phyloP scores from a whole-genome alignment of 2,888 invertebrate species.

The Palloptera scutellata region DNA sequence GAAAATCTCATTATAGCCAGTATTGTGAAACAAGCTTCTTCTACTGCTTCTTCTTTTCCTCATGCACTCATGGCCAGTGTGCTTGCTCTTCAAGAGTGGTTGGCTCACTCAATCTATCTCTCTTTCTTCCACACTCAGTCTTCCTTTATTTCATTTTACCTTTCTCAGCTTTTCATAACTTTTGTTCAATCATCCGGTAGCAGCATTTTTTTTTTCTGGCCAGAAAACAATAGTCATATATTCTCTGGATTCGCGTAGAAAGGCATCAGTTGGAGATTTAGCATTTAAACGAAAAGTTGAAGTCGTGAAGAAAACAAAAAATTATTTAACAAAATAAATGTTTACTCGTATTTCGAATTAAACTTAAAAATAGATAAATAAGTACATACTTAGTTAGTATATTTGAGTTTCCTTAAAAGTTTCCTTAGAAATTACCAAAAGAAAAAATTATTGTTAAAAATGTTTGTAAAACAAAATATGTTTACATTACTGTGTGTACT shows the following conservation, averaged over 20 bases:
- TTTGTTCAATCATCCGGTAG: conserved; percentile 31
- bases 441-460: conserved; percentile 28
- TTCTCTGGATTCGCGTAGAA: conserved; percentile 45
- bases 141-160: conserved; percentile 18
- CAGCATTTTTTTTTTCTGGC: conserved; percentile 14
- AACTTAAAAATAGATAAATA: conserved; percentile 35
- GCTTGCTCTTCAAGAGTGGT: not conserved
- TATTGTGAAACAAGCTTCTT: not conserved
- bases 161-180: conserved; percentile 5
- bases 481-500: conserved; percentile 43
- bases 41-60: not conserved
- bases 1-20: too few relatives aligned
- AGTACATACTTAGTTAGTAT: conserved; percentile 15
- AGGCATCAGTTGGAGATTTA: conserved; percentile 52
- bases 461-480: conserved; percentile 36
- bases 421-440: not conserved
- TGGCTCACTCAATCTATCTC: conserved; percentile 5
- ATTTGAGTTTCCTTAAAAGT: conserved; percentile 20
- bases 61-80: not conserved
- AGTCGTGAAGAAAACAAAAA: conserved; percentile 14
- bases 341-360: conserved; percentile 19
- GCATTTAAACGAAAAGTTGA: conserved; percentile 40
- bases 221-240: conserved; percentile 48
- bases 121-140: conserved; percentile 16
- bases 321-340: conserved; percentile 10